Evolutionary conservation across 1,140 invertebrate species (phyloP).

Genomic region (Drosophila bipectinata): DNA sequence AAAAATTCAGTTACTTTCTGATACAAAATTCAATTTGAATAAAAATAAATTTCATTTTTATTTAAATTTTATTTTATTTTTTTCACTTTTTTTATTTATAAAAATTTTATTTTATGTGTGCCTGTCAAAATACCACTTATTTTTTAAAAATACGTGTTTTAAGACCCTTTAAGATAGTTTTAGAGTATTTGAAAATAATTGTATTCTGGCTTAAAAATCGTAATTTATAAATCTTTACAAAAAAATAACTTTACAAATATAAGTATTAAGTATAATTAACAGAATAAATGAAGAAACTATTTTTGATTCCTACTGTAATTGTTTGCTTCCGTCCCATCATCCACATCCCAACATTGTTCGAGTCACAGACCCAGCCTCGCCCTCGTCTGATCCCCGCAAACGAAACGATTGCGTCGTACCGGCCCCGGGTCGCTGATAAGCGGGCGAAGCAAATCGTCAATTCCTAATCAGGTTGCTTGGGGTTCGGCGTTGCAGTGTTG

Average conservation of each 20-base stretch:
- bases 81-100: too few species aligned
- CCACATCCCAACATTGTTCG: not conserved
- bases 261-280: not conserved
- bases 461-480: constrained; percentile 42
- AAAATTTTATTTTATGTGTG: too few species aligned
- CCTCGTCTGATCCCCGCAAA: constrained; percentile 23
- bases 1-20: not conserved
- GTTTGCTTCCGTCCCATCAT: constrained; percentile 7
- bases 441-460: constrained; percentile 6
- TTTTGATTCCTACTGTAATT: constrained; percentile 5
- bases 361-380: constrained; percentile 22
- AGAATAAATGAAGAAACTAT: not conserved
- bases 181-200: too few species aligned
- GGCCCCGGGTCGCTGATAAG: constrained; percentile 42
- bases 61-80: not conserved
- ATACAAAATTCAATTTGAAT: not conserved
- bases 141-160: too few species aligned
- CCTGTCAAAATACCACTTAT: too few species aligned
- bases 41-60: not conserved
- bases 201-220: too few species aligned
- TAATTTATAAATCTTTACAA: too few species aligned
- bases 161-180: too few species aligned
- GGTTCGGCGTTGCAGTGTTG: constrained; percentile 29
- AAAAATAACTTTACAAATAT: too few species aligned
- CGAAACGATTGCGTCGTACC: constrained; percentile 20